These are phyloP conservation scores for Sinocyclocheilus maitianheensis DNA, from an alignment of 2,113 vertebrate species.

Conservation along the genomic window DNA sequence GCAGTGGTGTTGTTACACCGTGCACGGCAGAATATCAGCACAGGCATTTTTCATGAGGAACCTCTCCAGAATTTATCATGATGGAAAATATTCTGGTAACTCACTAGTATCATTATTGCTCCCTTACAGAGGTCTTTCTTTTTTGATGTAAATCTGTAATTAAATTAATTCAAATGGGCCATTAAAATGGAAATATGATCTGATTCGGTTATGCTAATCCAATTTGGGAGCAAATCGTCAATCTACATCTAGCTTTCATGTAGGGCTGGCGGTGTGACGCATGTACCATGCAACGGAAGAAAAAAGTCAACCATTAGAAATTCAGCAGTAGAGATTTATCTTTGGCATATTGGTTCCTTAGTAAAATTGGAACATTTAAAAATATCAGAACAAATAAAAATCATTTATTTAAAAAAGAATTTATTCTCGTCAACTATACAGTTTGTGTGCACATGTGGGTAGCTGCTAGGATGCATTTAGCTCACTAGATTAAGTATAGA, in stretches of 20 bases:
- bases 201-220: constrained; percentile 52
- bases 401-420: too few species aligned
- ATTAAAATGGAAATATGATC: constrained; percentile 57
- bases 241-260: constrained; percentile 14
- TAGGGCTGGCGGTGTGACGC: not conserved
- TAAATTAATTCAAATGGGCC: constrained; percentile 51
- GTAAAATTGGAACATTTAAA: not conserved
- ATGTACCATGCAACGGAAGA: not conserved
- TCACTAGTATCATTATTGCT: constrained; percentile 6
- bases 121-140: constrained; percentile 15
- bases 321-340: not conserved
- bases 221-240: constrained; percentile 28
- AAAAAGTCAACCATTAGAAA: constrained; percentile 10
- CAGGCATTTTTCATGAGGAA: constrained; percentile 14
- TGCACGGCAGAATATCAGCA: constrained; percentile 13
- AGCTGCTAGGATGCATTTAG: not conserved
- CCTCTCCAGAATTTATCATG: constrained; percentile 22
- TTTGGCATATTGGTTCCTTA: not conserved
- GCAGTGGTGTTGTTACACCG: not conserved
- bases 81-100: constrained; percentile 20
- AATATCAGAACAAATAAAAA: not conserved
- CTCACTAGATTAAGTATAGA: not conserved
- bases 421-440: too few species aligned
- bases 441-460: too few species aligned
- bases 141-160: constrained; percentile 42